Conservation (phyloP, 1,140 invertebrate species). For the Gryon sp. region DNA sequence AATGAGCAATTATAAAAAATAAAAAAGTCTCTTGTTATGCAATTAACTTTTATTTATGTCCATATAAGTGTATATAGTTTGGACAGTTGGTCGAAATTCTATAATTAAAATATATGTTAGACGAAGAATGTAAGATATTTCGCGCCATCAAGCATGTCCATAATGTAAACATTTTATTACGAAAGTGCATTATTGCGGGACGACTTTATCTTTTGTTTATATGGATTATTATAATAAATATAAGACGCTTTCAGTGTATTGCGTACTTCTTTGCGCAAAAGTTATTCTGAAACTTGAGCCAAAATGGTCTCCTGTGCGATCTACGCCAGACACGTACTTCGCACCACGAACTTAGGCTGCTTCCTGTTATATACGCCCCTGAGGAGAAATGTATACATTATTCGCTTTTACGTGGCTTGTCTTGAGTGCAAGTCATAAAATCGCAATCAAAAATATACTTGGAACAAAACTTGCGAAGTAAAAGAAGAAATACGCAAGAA, state of each 20-base stretch:
- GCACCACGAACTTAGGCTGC: constrained; percentile 38
- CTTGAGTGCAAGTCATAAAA: constrained; percentile 55
- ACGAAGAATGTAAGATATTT: constrained; percentile 6
- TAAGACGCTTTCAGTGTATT: constrained; percentile 42
- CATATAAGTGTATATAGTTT: too few relatives aligned
- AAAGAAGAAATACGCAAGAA: background rate
- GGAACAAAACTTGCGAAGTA: background rate
- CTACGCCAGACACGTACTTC: constrained; percentile 55
- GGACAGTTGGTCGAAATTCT: too few relatives aligned
- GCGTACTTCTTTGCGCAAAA: constrained; percentile 36
- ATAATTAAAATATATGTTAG: too few relatives aligned
- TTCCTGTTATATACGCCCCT: constrained; percentile 55
- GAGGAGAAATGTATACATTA: constrained; percentile 58
- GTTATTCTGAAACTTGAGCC: constrained; percentile 48
- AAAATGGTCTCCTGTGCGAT: constrained; percentile 33
- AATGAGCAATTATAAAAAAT: too few relatives aligned
- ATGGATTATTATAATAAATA: constrained; percentile 56
- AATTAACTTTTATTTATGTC: too few relatives aligned
- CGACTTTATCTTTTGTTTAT: constrained; percentile 54
- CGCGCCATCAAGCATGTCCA: background rate
- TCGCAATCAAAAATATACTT: constrained; percentile 59
- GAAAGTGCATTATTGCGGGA: constrained; percentile 47
- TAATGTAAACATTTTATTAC: constrained; percentile 40
- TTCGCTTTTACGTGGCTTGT: constrained; percentile 57
- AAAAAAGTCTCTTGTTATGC: too few relatives aligned